phyloP scores from a whole-genome alignment of 2,113 vertebrate genomes.

The Cyanoderma ruficeps region DNA sequence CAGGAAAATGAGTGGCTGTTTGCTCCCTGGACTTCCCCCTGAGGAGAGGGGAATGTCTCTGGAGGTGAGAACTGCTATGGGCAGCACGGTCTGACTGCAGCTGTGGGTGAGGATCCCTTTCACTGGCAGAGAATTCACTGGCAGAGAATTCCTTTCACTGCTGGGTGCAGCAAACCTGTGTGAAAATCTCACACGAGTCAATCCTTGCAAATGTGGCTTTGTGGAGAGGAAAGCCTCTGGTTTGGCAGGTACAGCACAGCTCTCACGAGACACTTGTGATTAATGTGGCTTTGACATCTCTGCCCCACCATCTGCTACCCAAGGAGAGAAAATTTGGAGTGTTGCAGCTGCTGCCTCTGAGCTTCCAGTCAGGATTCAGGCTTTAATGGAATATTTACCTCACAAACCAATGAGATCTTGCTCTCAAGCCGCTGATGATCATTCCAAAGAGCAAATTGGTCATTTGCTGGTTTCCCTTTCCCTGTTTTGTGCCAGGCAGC shows the following conservation, averaged over 20 bases:
- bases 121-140: not conserved
- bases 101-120: not conserved
- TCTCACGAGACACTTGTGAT: not conserved
- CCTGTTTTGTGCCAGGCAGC: rapidly evolving
- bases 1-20: not conserved
- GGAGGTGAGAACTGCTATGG: not conserved
- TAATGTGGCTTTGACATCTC: not conserved
- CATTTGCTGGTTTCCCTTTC: not conserved
- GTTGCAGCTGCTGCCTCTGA: not conserved
- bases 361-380: not conserved
- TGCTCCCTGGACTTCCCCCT: not conserved
- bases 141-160: not conserved
- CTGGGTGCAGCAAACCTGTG: not conserved
- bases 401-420: not conserved
- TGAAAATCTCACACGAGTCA: not conserved
- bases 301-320: not conserved
- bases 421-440: not conserved
- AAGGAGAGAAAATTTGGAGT: not conserved
- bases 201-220: not conserved
- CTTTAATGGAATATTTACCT: not conserved
- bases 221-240: not conserved
- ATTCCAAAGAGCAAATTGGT: not conserved
- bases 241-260: not conserved
- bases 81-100: not conserved
- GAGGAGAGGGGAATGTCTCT: not conserved